phyloP scores from a whole-genome alignment of 2,888 invertebrate species.

The Arctia plantaginis region DNA sequence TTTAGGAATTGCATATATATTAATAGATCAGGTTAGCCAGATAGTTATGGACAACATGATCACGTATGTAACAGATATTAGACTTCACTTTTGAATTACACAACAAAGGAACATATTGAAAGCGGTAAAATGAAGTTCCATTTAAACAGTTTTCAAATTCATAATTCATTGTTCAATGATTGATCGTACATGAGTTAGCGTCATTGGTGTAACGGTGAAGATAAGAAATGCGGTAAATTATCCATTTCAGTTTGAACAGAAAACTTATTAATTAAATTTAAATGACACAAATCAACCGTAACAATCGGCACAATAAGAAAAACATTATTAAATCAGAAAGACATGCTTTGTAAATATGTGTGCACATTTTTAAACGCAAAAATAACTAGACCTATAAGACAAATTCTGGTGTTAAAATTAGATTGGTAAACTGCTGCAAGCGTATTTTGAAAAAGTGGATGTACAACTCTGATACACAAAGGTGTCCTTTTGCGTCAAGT shows the following conservation, averaged over 20 bases:
- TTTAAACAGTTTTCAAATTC: too few relatives aligned
- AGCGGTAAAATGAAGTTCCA: too few relatives aligned
- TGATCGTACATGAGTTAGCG: background rate
- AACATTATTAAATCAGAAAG: constrained; percentile 4
- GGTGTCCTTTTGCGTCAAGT: too few relatives aligned
- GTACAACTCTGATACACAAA: too few relatives aligned
- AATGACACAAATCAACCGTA: background rate
- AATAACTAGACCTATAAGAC: background rate
- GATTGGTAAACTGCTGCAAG: too few relatives aligned
- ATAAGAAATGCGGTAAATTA: constrained; percentile 1
- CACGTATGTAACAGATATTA: too few relatives aligned
- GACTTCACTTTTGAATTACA: background rate
- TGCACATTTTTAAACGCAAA: background rate
- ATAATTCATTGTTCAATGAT: background rate
- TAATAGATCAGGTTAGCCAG: too few relatives aligned
- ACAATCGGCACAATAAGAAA: constrained; percentile 4
- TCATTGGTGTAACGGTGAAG: background rate
- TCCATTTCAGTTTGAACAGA: background rate
- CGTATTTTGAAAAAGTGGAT: too few relatives aligned
- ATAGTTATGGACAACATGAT: too few relatives aligned
- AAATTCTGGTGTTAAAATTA: background rate
- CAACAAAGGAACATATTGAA: too few relatives aligned
- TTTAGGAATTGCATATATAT: too few relatives aligned
- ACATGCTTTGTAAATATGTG: background rate
- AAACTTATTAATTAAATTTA: constrained; percentile 5